A percentile compares a stretch with the other conserved stretches of the same genome.
phyloP scores from a whole-genome alignment of 2,888 invertebrate species.

The Diarsia dahlii region DNA sequence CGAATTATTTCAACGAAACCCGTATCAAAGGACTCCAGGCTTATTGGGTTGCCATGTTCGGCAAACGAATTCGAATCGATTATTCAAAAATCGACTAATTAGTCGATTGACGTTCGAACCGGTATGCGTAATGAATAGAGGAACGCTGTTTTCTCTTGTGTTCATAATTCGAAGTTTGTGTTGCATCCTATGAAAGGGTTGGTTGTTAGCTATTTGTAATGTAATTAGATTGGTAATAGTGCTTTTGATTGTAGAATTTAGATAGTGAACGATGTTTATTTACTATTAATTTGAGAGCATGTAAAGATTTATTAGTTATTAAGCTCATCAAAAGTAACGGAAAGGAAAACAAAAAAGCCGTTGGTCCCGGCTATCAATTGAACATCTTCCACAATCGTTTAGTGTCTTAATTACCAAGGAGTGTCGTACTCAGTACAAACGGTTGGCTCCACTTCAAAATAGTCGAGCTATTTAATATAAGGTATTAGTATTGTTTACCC shows the following conservation, averaged over 20 bases:
- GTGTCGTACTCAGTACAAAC: no score
- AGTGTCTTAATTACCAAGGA: no score
- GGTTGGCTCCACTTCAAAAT: no score
- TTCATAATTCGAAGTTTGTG: constrained; percentile 23
- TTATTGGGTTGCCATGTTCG: constrained; percentile 23
- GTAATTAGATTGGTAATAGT: constrained; percentile 1
- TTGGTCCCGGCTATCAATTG: no score
- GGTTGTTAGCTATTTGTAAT: not conserved
- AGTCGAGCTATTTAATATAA: no score
- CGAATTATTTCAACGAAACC: not conserved
- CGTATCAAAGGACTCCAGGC: constrained; percentile 36
- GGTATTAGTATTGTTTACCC: no score
- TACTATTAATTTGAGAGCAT: not conserved
- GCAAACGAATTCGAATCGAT: constrained; percentile 32
- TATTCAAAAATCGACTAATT: constrained; percentile 56
- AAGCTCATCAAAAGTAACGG: no score
- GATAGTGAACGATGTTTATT: not conserved
- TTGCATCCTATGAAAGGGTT: constrained; percentile 10
- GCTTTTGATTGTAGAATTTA: not conserved
- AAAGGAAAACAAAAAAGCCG: no score
- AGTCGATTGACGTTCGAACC: constrained; percentile 35
- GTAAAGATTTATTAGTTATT: no score
- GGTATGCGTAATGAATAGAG: constrained; percentile 25
- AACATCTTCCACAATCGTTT: no score
- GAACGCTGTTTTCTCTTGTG: constrained; percentile 22